Base-by-base conservation (phyloP, 2,797 vertebrate genomes). In the Scolopax bukidnonensis region DNA sequence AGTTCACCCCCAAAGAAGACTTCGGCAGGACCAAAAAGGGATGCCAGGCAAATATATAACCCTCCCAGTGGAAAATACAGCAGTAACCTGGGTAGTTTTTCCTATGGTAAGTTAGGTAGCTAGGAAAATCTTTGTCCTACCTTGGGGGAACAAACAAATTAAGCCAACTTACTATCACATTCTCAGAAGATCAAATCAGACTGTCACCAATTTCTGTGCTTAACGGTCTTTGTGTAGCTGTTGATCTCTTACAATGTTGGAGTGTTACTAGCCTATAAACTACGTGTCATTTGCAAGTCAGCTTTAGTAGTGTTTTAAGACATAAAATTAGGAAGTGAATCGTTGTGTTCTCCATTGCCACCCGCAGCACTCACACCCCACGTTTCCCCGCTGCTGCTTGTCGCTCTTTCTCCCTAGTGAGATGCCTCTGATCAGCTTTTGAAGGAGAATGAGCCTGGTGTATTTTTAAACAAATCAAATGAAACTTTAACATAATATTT, bases 61-160 rank as follows among this genome's bases (percentile, higher is more conserved):
- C 99, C 99, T 63, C 99, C 99, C 82, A 99, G 99, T 87, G 99
- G 99, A 73, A 99, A 99, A 96, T 99, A 99, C 97, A 99, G 99
- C 92, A 99, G 98, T 96, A 98, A 98, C 88, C 98, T 99, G 84
- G 98, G 99, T 61, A 99, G 99, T 93, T 99, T 99, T 96, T 98
- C 97, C 87, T 99, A 99, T 1, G 99, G 99, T 99, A 96, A 99
- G 98, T 97, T 83, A 36, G 9, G 54, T 53, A 84, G 32, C 43
- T 71, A 83, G 71, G 48, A 48, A 85, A 4, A 93, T 40, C 10
- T 43, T 60, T 16, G 11, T 56, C 23, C 47, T 16, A 30, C 10
- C 51, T 53, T 53, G 51, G 50, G 38, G 1, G 1, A 54, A 45
- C 24, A 86, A 61, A 41, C 16, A 48, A 43, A 65, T 54, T 20